Base-by-base conservation (phyloP, 2,113 vertebrate genomes). In the Strigops habroptila region DNA sequence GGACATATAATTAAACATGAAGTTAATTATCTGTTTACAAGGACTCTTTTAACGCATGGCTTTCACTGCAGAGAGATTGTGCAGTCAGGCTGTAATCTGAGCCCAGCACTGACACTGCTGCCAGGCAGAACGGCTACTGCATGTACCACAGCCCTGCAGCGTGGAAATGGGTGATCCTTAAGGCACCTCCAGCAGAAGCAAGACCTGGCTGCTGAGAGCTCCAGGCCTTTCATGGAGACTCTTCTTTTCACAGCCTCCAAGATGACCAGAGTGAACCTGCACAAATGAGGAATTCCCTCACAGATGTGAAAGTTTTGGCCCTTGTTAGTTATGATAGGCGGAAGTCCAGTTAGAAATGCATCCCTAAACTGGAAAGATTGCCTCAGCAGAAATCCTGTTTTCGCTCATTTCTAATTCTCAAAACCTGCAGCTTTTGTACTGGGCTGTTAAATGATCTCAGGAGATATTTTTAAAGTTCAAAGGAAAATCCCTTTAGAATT, bases 11-110 rank as follows among this genome's bases (percentile, higher is more conserved):
- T 87, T 91, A 86, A 78, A 51, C 30, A 51, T 31, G 57, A 86
- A 59, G 55, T 55, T 81, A 96, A 95, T 95, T 43, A 81, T 53
- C 4, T 12, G 73, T 92, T 95, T 86, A 65, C 63, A 90, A 59
- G 52, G 55, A 39, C 49, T 92, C 51, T 71, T 46, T 52, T 59
- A 91, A 80, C 51, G 71, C 16, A 35, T 2, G 43, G 76, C 39
- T 86, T 55, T 86, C 60, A 31, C 18, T 71, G 79, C 68, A 77
- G 88, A 46, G 52, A 65, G 31, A 18, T 74, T 75, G 43, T 48
- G 62, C 63, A 59, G 71, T 35, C 35, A 41, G 88, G 37, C 79
- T 80, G 77, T 4, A 53, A 49, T 41, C 23, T 14, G 18, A 68
- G 69, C 46, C 37, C 74, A 95, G 69, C 30, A 15, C 25, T 18